Percentiles rank a stretch among this genome's conserved stretches.
These are phyloP conservation scores for Thripadectes ignobilis DNA, from an alignment of 2,797 vertebrate species.

Conservation along the genomic window DNA sequence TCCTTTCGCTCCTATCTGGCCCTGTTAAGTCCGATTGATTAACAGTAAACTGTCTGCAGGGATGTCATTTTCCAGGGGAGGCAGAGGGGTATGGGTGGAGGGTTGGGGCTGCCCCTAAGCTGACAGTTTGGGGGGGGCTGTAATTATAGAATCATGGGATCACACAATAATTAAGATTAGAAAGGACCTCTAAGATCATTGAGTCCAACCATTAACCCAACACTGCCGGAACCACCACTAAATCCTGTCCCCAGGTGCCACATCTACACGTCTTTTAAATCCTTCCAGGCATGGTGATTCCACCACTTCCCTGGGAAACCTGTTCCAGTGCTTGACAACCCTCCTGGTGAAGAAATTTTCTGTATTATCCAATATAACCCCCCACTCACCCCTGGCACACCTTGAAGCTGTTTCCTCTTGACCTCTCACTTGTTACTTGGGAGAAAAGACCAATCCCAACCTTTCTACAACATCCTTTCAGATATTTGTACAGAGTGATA, in stretches of 20 bases:
- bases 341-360: background rate
- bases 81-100: background rate
- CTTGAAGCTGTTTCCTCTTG: background rate
- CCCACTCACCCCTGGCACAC: too few relatives aligned
- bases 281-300: background rate
- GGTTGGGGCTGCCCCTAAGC: background rate
- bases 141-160: background rate
- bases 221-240: background rate
- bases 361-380: background rate
- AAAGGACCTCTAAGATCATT: background rate
- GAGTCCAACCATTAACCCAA: too few relatives aligned
- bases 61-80: background rate
- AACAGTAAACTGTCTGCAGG: background rate
- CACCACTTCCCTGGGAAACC: background rate
- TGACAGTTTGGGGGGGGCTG: background rate
- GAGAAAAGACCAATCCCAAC: fast-evolving
- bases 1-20: background rate
- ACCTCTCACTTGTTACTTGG: background rate
- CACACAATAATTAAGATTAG: background rate
- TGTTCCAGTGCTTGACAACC: background rate
- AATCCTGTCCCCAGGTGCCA: too few relatives aligned
- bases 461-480: background rate
- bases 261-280: background rate
- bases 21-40: slow-evolving; percentile 49
- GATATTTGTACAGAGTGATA: too few relatives aligned